phyloP scores from a whole-genome alignment of 2,888 invertebrate species.

The Anagyrus pseudococci region DNA sequence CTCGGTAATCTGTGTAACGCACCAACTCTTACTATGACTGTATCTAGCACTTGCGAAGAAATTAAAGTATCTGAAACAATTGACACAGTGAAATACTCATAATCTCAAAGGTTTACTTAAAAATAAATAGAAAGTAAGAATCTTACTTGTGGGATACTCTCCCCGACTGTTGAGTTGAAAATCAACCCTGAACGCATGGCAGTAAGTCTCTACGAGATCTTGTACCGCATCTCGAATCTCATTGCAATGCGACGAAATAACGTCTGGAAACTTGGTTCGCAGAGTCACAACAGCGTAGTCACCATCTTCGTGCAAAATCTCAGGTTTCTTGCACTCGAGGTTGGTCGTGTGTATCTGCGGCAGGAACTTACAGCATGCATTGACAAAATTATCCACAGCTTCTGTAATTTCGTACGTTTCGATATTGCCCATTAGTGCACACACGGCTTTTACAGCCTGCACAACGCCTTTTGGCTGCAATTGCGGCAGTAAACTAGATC shows the following conservation, averaged over 20 bases:
- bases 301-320: constrained; percentile 72
- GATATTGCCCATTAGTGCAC: constrained; percentile 85
- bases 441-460: constrained; percentile 92
- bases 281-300: constrained; percentile 75
- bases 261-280: constrained; percentile 65
- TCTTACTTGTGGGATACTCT: constrained; percentile 64
- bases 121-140: too few relatives aligned
- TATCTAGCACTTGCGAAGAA: constrained; percentile 76
- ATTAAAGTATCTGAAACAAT: constrained; percentile 68
- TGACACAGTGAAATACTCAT: neutral
- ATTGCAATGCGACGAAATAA: constrained; percentile 72
- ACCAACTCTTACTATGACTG: constrained; percentile 81
- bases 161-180: constrained; percentile 74
- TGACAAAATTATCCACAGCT: constrained; percentile 72
- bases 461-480: constrained; percentile 77
- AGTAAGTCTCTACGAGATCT: constrained; percentile 84
- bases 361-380: constrained; percentile 66
- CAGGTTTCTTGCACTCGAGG: constrained; percentile 65
- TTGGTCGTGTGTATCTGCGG: constrained; percentile 57
- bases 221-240: constrained; percentile 82
- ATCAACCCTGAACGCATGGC: constrained; percentile 83
- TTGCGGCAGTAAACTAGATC: constrained; percentile 56
- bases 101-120: too few relatives aligned
- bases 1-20: constrained; percentile 80
- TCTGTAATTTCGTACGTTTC: constrained; percentile 88